These are phyloP conservation scores for Tineola bisselliella DNA, from an alignment of 2,888 invertebrate species.

Conservation along the genomic window DNA sequence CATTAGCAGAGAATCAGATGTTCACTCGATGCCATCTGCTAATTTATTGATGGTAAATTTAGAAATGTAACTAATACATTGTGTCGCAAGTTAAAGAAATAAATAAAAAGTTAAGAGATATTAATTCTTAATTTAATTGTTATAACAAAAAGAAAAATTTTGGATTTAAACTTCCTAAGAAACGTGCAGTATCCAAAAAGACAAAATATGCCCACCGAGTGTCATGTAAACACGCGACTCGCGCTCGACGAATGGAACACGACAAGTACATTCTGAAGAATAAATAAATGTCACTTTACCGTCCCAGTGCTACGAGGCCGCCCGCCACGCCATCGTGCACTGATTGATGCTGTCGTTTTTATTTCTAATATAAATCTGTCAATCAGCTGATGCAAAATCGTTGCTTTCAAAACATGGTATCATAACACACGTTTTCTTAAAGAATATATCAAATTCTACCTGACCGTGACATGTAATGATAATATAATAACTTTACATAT, in stretches of 20 bases:
- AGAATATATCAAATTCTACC: neutral
- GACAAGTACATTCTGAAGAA: conserved; percentile 53
- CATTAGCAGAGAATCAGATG: conserved; percentile 4
- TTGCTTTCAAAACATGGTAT: neutral
- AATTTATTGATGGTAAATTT: neutral
- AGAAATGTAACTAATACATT: no score
- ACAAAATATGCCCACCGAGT: conserved; percentile 21
- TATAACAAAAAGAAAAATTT: neutral
- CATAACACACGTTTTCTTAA: neutral
- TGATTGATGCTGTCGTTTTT: conserved; percentile 43
- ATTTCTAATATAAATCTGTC: conserved; percentile 9
- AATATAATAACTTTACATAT: no score
- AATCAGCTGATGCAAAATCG: neutral
- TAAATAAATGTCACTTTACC: conserved; percentile 60
- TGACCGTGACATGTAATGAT: neutral
- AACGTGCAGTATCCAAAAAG: conserved; percentile 21
- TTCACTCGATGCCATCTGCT: neutral
- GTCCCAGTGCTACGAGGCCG: conserved; percentile 22
- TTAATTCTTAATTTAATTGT: no score
- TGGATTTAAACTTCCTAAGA: neutral
- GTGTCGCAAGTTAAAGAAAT: no score
- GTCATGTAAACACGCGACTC: conserved; percentile 43
- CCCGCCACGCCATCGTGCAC: conserved; percentile 23
- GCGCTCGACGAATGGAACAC: conserved; percentile 37
- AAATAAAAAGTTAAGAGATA: no score